These are phyloP conservation scores for Hoplostethus atlanticus DNA, from an alignment of 2,797 vertebrate species.

Conservation along the genomic window DNA sequence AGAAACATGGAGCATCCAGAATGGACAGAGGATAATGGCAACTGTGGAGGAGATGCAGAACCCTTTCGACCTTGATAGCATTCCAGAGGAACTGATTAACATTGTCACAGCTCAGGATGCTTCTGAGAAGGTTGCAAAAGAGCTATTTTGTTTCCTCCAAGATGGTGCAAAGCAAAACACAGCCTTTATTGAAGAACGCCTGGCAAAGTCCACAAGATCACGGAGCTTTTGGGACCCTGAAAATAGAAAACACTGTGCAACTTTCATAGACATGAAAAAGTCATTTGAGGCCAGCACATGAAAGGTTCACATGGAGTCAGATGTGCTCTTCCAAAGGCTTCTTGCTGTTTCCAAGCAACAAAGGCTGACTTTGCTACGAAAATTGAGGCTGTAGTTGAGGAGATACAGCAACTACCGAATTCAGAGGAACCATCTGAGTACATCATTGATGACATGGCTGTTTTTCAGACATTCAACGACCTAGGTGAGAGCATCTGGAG, in stretches of 20 bases:
- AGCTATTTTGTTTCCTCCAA: too few species aligned
- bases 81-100: too few species aligned
- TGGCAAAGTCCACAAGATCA: slow-evolving; percentile 15
- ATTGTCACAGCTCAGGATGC: too few species aligned
- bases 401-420: slow-evolving; percentile 8
- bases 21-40: too few species aligned
- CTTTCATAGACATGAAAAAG: slow-evolving; percentile 16
- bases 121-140: too few species aligned
- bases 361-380: slow-evolving; percentile 38
- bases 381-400: slow-evolving; percentile 22
- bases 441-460: slow-evolving; percentile 1
- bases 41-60: too few species aligned
- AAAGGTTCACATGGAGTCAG: slow-evolving; percentile 20
- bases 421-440: background rate
- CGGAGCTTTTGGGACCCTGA: slow-evolving; percentile 29
- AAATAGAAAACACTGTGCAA: slow-evolving; percentile 8
- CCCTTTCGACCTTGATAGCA: too few species aligned
- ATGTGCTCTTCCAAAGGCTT: slow-evolving; percentile 24
- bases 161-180: slow-evolving; percentile 3
- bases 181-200: slow-evolving; percentile 7
- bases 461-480: slow-evolving; percentile 14
- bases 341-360: slow-evolving; percentile 28
- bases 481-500: background rate
- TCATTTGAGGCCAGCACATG: background rate
- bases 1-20: too few species aligned